A percentile compares a stretch with the other conserved stretches of the same genome.
Conservation (phyloP, 1,140 invertebrate genomes). For the Pinna nobilis region DNA sequence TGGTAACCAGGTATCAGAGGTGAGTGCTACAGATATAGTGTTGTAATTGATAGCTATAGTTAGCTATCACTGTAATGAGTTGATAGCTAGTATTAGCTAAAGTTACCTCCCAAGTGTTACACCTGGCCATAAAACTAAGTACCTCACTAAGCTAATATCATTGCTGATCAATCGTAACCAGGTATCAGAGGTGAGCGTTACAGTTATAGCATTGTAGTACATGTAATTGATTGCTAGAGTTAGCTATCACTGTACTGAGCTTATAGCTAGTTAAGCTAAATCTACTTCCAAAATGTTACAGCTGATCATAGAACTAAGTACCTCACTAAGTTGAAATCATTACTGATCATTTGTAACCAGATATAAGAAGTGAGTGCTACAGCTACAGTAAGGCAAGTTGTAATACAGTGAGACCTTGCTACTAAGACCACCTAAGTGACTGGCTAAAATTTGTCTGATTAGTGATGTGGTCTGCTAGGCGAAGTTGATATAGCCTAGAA, state of each 20-base stretch:
- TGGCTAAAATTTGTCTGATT: too few relatives aligned
- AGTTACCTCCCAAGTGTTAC: constrained; percentile 59
- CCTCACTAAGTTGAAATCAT: constrained; percentile 75
- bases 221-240: not conserved
- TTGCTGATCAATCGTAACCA: constrained; percentile 77
- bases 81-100: not conserved
- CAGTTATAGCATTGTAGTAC: not conserved
- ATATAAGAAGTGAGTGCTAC: constrained; percentile 75
- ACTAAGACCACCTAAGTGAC: too few relatives aligned
- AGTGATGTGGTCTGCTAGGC: too few relatives aligned
- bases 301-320: constrained; percentile 73
- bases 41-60: not conserved
- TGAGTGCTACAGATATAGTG: constrained; percentile 49
- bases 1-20: constrained; percentile 78
- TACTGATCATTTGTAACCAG: constrained; percentile 77
- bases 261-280: not conserved
- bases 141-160: constrained; percentile 76
- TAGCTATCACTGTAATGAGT: not conserved
- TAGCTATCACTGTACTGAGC: not conserved
- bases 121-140: constrained; percentile 72
- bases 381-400: not conserved
- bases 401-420: not conserved
- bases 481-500: too few relatives aligned
- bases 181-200: constrained; percentile 75
- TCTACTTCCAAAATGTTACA: constrained; percentile 59